phyloP scores from a whole-genome alignment of 2,113 vertebrate genomes.

The Edolisoma coerulescens region DNA sequence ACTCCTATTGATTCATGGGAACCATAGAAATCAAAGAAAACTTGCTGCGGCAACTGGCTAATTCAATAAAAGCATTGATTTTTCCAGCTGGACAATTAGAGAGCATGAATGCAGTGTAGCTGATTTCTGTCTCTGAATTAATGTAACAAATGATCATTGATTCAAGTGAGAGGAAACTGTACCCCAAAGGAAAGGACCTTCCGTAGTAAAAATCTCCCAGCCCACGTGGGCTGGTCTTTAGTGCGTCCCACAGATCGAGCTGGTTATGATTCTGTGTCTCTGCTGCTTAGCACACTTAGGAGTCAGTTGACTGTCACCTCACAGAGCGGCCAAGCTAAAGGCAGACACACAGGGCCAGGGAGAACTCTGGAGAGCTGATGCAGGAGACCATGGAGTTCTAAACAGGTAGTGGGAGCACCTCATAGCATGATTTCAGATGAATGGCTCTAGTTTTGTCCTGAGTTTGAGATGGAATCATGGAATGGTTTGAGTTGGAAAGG shows the following conservation, averaged over 20 bases:
- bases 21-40: slow-evolving; percentile 60
- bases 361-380: not conserved
- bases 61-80: slow-evolving; percentile 70
- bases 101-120: slow-evolving; percentile 25
- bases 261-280: not conserved
- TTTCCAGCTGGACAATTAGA: slow-evolving; percentile 55
- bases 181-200: not conserved
- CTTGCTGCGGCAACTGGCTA: slow-evolving; percentile 41
- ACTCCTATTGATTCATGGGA: slow-evolving; percentile 15
- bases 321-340: not conserved
- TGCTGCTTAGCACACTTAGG: not conserved
- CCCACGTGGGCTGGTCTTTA: not conserved
- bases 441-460: not conserved
- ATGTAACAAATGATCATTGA: slow-evolving; percentile 60
- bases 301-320: not conserved
- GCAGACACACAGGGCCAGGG: not conserved
- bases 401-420: not conserved
- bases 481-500: not conserved
- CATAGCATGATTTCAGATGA: not conserved
- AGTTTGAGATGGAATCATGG: not conserved
- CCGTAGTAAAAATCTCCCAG: not conserved
- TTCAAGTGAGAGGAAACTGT: not conserved
- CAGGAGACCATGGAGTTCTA: not conserved
- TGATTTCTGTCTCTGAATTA: slow-evolving; percentile 59
- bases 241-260: not conserved